Conservation (phyloP, 2,888 invertebrate genomes). For the Lasioglossum morio region DNA sequence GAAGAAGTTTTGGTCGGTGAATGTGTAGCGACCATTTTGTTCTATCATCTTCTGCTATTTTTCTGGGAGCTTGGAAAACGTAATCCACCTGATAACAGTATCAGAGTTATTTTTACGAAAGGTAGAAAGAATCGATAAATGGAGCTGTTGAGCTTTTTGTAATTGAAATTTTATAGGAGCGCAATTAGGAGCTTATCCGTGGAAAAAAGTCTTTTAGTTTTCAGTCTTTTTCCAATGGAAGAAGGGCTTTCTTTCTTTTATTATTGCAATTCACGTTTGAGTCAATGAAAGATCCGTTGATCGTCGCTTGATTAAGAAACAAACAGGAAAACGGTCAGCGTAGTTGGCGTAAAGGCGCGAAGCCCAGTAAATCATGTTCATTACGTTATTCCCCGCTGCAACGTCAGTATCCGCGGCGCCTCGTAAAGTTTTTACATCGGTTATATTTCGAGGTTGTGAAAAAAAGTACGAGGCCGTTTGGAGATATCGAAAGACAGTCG, state of each 20-base stretch:
- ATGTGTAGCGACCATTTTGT: neutral
- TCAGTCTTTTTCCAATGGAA: no score
- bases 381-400: neutral
- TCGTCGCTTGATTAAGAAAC: neutral
- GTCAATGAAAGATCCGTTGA: neutral
- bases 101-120: no score
- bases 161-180: no score
- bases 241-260: no score
- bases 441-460: neutral
- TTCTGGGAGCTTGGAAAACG: no score
- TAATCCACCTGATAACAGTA: no score
- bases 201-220: no score
- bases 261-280: no score
- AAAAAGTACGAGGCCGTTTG: neutral
- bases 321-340: neutral
- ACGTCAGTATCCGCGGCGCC: neutral
- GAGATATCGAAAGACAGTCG: constrained; percentile 7
- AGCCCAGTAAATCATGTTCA: neutral
- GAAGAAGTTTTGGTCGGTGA: neutral
- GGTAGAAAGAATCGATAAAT: no score
- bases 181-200: no score
- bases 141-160: no score
- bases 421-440: neutral
- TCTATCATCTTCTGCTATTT: neutral
- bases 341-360: neutral